Evolutionary conservation across 2,113 vertebrate species (phyloP).

Genomic region (Crypturellus undulatus): DNA sequence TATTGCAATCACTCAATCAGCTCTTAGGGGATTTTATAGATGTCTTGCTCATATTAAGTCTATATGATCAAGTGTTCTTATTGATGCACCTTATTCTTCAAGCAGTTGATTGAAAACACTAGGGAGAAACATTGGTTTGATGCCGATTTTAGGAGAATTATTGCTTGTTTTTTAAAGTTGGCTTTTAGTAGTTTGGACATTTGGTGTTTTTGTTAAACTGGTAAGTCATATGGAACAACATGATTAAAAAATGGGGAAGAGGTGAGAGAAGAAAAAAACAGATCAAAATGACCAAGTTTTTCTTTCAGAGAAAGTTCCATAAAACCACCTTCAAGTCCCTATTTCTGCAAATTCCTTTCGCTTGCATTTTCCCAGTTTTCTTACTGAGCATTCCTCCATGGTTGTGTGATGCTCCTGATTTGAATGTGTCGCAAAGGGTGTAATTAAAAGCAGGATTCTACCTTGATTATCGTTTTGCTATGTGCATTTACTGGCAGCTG

Average conservation of each 20-base stretch:
- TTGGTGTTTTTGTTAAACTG: neutral
- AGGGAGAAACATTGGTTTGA: conserved; percentile 27
- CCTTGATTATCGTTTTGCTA: conserved; percentile 41
- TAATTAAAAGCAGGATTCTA: conserved; percentile 58
- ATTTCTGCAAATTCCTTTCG: neutral
- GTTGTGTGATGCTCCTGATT: neutral
- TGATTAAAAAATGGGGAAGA: neutral
- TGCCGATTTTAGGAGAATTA: conserved; percentile 44
- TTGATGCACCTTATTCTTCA: conserved; percentile 43
- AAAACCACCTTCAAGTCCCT: neutral
- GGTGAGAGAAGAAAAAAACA: neutral
- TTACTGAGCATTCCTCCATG: neutral
- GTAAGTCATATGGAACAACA: neutral
- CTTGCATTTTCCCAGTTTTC: neutral
- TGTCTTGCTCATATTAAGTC: conserved; percentile 35
- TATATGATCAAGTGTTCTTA: conserved; percentile 51
- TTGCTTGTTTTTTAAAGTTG: conserved; percentile 25
- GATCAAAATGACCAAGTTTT: neutral
- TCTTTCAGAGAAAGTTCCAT: neutral
- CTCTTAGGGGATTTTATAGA: neutral
- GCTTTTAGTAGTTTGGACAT: conserved; percentile 11
- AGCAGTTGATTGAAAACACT: conserved; percentile 16
- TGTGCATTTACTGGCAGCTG: neutral
- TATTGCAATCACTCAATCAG: conserved; percentile 36
- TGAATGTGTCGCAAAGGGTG: neutral